Percentiles rank a stretch among this genome's conserved stretches.
Conservation (phyloP, 2,888 invertebrate species). For the Chironomus tentans region DNA sequence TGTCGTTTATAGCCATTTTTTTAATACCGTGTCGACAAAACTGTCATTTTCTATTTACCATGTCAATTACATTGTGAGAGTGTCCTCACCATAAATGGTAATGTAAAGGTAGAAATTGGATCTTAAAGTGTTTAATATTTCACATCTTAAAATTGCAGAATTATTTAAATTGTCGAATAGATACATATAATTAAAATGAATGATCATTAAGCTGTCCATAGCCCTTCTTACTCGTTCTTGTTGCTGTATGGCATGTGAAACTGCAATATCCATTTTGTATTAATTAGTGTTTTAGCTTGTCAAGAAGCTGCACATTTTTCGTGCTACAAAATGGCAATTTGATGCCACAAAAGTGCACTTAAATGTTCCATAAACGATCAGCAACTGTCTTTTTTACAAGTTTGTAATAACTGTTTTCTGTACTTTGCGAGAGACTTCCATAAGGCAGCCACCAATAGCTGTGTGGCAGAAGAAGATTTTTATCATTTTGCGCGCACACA, state of each 20-base stretch:
- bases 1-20: background rate
- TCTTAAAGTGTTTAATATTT: too few relatives aligned
- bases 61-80: background rate
- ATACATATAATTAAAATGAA: too few relatives aligned
- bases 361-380: background rate
- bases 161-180: too few relatives aligned
- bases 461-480: background rate
- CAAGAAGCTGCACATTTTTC: background rate
- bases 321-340: background rate
- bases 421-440: too few relatives aligned
- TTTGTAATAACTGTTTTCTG: too few relatives aligned
- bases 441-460: background rate
- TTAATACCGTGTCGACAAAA: background rate
- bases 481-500: background rate
- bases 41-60: background rate
- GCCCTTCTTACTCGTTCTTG: background rate
- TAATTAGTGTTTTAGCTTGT: conserved; percentile 9
- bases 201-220: background rate
- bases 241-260: background rate
- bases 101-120: background rate
- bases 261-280: conserved; percentile 5
- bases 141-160: too few relatives aligned
- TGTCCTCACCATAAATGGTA: background rate
- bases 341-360: background rate
- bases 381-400: background rate